Percentiles rank a stretch among this genome's conserved stretches.
Evolutionary conservation across 2,113 vertebrate genomes (phyloP).

Genomic region (Bufo gargarizans): DNA sequence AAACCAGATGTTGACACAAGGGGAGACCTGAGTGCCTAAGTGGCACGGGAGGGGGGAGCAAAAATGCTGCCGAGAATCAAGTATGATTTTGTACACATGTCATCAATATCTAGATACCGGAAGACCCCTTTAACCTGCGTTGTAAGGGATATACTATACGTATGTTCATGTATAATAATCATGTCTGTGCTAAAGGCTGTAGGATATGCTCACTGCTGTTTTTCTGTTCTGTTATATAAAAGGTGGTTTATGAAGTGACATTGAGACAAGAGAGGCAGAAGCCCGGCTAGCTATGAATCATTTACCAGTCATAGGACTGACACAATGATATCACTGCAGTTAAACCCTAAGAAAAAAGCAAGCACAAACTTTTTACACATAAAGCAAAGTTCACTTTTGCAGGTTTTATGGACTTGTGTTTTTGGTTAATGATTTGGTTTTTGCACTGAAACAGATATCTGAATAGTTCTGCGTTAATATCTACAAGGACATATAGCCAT

Average conservation of each 20-base stretch:
- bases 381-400: neutral
- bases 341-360: slow-evolving; percentile 52
- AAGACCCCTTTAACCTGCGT: no score
- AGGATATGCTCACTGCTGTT: no score
- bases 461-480: neutral
- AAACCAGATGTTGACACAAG: no score
- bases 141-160: no score
- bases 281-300: neutral
- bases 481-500: neutral
- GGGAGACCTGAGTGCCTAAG: no score
- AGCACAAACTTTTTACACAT: slow-evolving; percentile 31
- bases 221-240: neutral
- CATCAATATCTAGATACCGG: no score
- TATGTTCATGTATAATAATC: no score
- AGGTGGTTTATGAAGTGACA: no score
- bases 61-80: no score
- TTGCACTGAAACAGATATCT: neutral
- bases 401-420: fast-evolving
- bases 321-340: neutral
- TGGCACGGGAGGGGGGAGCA: no score
- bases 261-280: neutral
- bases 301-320: neutral
- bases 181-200: no score
- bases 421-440: fast-evolving
- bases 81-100: no score